Conservation (phyloP, 2,888 invertebrate species). For the Resseliella maxima region DNA sequence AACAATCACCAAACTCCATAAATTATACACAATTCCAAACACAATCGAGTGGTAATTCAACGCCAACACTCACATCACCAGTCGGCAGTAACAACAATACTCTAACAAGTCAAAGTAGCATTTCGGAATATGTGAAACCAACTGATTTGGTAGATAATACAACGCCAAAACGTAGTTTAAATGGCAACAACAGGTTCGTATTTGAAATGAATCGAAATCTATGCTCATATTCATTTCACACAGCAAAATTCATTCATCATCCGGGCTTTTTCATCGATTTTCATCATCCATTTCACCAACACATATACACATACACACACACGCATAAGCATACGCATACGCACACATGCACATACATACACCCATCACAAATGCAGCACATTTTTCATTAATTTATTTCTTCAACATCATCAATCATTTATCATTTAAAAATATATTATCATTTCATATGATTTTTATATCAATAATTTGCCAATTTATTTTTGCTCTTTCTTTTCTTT, state of each 20-base stretch:
- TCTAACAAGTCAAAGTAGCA: neutral
- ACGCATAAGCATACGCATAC: no score
- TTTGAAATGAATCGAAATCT: no score
- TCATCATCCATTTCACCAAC: neutral
- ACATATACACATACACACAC: neutral
- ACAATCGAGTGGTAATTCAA: slow-evolving; percentile 13
- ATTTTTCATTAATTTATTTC: neutral
- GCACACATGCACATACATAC: neutral
- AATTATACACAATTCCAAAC: neutral
- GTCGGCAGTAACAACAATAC: neutral
- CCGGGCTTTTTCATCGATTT: neutral
- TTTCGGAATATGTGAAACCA: neutral
- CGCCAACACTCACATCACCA: neutral
- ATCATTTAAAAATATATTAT: neutral
- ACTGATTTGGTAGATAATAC: no score
- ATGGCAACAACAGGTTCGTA: slow-evolving; percentile 50
- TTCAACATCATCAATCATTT: slow-evolving; percentile 6
- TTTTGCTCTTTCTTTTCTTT: neutral
- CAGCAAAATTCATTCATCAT: slow-evolving; percentile 21
- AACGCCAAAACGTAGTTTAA: neutral
- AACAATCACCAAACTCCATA: neutral
- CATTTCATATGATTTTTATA: neutral
- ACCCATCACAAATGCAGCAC: neutral
- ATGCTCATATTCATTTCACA: no score
- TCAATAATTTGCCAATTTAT: neutral